Evolutionary conservation across 2,888 invertebrate genomes (phyloP).

Genomic region (Sialis lutaria): DNA sequence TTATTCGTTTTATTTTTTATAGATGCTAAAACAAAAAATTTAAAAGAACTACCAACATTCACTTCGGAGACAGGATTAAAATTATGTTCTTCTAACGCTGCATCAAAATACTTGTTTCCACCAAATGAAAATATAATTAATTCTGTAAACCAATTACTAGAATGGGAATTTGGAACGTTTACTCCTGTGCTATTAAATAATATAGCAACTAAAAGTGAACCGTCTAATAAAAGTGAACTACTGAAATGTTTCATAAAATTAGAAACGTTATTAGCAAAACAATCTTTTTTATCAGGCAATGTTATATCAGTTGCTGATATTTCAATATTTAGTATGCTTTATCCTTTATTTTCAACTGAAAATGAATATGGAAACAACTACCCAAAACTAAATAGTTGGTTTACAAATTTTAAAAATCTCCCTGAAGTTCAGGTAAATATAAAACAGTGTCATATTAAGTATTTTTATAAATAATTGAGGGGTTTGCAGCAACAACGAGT

Average conservation of each 20-base stretch:
- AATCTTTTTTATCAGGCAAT: slow-evolving; percentile 34
- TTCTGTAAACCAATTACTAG: slow-evolving; percentile 37
- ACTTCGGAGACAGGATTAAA: slow-evolving; percentile 38
- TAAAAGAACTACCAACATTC: slow-evolving; percentile 45
- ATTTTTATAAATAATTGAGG: too few relatives aligned
- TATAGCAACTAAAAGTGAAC: slow-evolving; percentile 29
- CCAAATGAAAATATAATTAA: slow-evolving; percentile 20
- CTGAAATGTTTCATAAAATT: slow-evolving; percentile 35
- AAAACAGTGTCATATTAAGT: too few relatives aligned
- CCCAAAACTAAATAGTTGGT: not conserved
- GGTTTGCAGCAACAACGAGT: too few relatives aligned
- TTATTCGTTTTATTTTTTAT: slow-evolving; percentile 1
- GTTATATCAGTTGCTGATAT: slow-evolving; percentile 17
- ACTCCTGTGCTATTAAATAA: slow-evolving; percentile 36
- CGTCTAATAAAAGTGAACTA: slow-evolving; percentile 35
- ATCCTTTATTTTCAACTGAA: slow-evolving; percentile 1
- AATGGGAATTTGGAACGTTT: slow-evolving; percentile 45
- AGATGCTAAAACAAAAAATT: not conserved
- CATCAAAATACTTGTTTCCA: slow-evolving; percentile 44
- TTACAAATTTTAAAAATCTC: not conserved
- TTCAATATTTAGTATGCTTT: slow-evolving; percentile 5
- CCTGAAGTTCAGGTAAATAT: not conserved
- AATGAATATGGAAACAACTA: not conserved
- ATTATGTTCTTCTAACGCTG: slow-evolving; percentile 57
- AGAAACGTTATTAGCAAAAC: slow-evolving; percentile 31